Base-by-base conservation (phyloP, 23 tunicate species). In the Ascidia mentula region DNA sequence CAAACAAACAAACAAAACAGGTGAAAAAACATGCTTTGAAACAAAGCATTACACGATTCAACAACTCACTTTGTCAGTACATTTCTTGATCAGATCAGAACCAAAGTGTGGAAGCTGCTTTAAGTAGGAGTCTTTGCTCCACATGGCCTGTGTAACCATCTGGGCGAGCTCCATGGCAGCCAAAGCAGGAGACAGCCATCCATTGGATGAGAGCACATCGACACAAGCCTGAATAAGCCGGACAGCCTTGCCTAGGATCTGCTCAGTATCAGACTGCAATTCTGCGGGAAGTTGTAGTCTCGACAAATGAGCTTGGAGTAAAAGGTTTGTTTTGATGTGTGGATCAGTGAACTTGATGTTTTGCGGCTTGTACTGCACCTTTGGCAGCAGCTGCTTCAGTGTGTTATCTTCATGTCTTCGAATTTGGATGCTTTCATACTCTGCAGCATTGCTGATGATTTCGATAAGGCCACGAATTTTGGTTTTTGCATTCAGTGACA, bases 121-220 rank as follows among this genome's bases (percentile, higher is more conserved):
- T 7, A 95, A 77, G 76, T 95, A 95, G 9, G 99, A 95, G 75
- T 95, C 99, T 37, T 89, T 79, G 79, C 89, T 87, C 99, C 99
- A 95, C 96, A 90, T 90, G 9, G 96, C 99, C 72, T 95, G 99
- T 26, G 99, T 95, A 0, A 95, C 89, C 96, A 89, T 95, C 38
- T 95, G 99, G 6, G 99, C 96, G 36, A 95, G 83, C 79, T 95
- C 99, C 99, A 95, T 95, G 18, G 99, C 99, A 73, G 99, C 96
- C 71, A 95, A 75, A 32, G 99, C 99, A 15, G 99, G 99, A 22
- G 91, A 86, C 33, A 95, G 81, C 99, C 99, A 95, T 35, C 99
- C 99, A 59, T 95, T 95, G 36, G 99, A 95, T 6, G 99, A 90
- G 61, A 95, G 77, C 0, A 95, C 99, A 76, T 95, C 99, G n/a